Evolutionary conservation across 2,888 invertebrate genomes (phyloP).

Genomic region (Marasmarcha lunaedactyla): DNA sequence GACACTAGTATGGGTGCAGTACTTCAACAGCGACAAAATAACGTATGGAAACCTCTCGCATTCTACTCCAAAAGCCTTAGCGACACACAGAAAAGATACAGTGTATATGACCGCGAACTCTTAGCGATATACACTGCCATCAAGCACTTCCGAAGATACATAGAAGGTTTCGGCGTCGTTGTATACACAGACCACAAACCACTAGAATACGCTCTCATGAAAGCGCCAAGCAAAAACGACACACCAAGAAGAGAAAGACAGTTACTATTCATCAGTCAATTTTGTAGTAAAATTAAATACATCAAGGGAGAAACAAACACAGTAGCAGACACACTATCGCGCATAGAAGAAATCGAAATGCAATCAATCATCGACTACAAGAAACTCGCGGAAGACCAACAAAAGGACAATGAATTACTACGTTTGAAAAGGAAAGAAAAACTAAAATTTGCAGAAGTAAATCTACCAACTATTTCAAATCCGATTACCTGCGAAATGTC

Average conservation of each 20-base stretch:
- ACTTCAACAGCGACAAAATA: conserved; percentile 12
- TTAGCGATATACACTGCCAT: conserved; percentile 16
- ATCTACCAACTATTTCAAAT: conserved; percentile 2
- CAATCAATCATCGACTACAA: conserved; percentile 6
- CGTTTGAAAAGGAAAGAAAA: not conserved
- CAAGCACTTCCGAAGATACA: conserved; percentile 11
- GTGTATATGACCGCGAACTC: conserved; percentile 16
- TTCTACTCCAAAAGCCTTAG: conserved; percentile 16
- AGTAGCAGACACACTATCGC: conserved; percentile 16
- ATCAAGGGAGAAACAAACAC: conserved; percentile 7
- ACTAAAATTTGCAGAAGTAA: not conserved
- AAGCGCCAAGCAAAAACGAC: conserved; percentile 9
- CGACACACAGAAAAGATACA: conserved; percentile 13
- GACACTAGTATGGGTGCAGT: conserved; percentile 14
- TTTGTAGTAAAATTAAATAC: conserved; percentile 12
- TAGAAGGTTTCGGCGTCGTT: conserved; percentile 12
- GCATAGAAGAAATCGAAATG: conserved; percentile 12
- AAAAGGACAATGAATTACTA: not conserved
- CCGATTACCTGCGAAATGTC: conserved; percentile 11
- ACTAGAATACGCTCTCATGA: conserved; percentile 9
- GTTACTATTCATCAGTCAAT: conserved; percentile 15
- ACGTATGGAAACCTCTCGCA: conserved; percentile 14
- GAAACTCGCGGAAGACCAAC: not conserved
- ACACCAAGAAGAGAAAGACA: conserved; percentile 15
- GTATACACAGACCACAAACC: conserved; percentile 16